Conservation (phyloP, 1,140 invertebrate species). For the Pseudomyrmex sp. region DNA sequence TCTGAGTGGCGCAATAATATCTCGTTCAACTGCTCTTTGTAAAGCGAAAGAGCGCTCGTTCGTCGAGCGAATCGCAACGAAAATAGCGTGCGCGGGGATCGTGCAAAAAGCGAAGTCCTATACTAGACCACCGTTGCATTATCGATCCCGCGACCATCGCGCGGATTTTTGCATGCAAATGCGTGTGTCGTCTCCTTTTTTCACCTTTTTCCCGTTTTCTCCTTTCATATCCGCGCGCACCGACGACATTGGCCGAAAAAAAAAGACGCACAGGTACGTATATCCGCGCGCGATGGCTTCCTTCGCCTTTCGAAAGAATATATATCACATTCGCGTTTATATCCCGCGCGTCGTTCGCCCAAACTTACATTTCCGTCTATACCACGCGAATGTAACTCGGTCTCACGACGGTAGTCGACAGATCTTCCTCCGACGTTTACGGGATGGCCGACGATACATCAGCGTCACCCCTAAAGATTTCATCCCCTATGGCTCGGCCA, state of each 20-base stretch:
- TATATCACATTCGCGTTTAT: neutral
- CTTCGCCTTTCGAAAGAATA: neutral
- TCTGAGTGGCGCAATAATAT: conserved; percentile 44
- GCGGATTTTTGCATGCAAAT: conserved; percentile 31
- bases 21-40: conserved; percentile 38
- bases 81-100: neutral
- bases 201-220: neutral
- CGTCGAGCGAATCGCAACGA: neutral
- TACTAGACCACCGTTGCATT: conserved; percentile 5
- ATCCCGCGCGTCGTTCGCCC: neutral
- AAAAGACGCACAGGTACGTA: neutral
- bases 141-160: conserved; percentile 6
- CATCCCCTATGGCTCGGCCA: conserved; percentile 33
- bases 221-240: too few relatives aligned
- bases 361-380: conserved; percentile 30
- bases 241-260: too few relatives aligned
- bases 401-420: conserved; percentile 43
- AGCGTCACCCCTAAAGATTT: conserved; percentile 55
- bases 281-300: conserved; percentile 13
- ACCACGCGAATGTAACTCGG: conserved; percentile 1
- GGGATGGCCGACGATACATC: conserved; percentile 48
- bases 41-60: conserved; percentile 19
- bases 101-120: too few relatives aligned
- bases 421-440: conserved; percentile 51
- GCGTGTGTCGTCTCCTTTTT: neutral